phyloP scores from a whole-genome alignment of 2,888 invertebrate species.

The Pocota personata region DNA sequence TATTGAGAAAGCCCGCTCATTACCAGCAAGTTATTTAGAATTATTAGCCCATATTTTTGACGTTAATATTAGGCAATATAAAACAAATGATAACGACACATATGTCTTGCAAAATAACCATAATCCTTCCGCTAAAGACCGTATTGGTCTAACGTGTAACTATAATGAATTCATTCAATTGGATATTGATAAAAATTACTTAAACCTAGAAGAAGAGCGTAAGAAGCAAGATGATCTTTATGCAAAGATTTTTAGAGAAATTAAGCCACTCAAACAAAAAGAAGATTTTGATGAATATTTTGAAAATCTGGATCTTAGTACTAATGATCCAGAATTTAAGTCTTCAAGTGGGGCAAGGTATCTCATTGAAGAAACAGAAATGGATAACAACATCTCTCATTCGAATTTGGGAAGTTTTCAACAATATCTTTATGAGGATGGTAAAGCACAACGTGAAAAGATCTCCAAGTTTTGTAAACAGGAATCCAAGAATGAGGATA shows the following conservation, averaged over 20 bases:
- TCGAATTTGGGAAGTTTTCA: too few relatives aligned
- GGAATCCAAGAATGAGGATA: too few relatives aligned
- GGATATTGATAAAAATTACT: neutral
- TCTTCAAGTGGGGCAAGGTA: too few relatives aligned
- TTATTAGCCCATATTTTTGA: constrained; percentile 1
- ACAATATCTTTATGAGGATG: too few relatives aligned
- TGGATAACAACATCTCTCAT: too few relatives aligned
- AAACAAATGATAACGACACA: neutral
- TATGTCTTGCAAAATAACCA: neutral
- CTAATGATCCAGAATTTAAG: too few relatives aligned
- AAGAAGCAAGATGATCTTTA: neutral
- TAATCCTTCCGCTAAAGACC: neutral
- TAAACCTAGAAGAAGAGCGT: neutral
- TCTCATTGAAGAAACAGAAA: too few relatives aligned
- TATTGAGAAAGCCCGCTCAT: neutral
- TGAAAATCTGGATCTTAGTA: neutral
- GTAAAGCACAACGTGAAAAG: too few relatives aligned
- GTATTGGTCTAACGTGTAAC: neutral
- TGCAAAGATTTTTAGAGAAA: neutral
- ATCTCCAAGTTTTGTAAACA: too few relatives aligned
- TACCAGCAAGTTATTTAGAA: neutral
- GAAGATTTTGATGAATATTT: neutral
- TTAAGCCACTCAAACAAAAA: neutral
- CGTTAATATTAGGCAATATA: neutral
- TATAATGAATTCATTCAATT: neutral